Evolutionary conservation across 2,888 invertebrate genomes (phyloP).

Genomic region (Plutella xylostella): DNA sequence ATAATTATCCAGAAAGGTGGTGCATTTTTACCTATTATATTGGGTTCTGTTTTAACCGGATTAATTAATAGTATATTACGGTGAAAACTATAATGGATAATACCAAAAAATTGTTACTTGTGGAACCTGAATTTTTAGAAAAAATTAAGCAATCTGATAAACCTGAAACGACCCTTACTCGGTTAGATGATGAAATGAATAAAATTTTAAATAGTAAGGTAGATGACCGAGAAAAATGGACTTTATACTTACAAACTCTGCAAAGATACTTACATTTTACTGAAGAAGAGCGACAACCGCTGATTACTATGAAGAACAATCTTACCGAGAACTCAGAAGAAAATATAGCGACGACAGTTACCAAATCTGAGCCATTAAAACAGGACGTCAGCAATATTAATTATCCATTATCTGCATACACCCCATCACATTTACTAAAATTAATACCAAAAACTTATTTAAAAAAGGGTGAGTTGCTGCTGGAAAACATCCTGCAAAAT

Average conservation of each 20-base stretch:
- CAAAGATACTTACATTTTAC: constrained; percentile 21
- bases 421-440: constrained; percentile 8
- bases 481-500: constrained; percentile 13
- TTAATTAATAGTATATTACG: constrained; percentile 10
- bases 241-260: constrained; percentile 20
- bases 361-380: no score
- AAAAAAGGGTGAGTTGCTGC: constrained; percentile 18
- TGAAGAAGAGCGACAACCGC: constrained; percentile 17
- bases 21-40: constrained; percentile 19
- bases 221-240: constrained; percentile 20
- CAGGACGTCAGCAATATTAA: no score
- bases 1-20: constrained; percentile 21
- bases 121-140: constrained; percentile 19
- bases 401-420: no score
- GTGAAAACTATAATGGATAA: constrained; percentile 12
- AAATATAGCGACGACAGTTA: no score
- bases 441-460: constrained; percentile 17
- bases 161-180: constrained; percentile 12
- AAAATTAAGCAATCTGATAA: constrained; percentile 10
- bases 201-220: constrained; percentile 17
- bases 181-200: constrained; percentile 19
- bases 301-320: constrained; percentile 9
- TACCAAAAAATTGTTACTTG: constrained; percentile 18
- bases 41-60: constrained; percentile 19
- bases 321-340: neutral